These are phyloP conservation scores for Sarcophaga variegata DNA, from an alignment of 2,888 invertebrate species.

Conservation along the genomic window DNA sequence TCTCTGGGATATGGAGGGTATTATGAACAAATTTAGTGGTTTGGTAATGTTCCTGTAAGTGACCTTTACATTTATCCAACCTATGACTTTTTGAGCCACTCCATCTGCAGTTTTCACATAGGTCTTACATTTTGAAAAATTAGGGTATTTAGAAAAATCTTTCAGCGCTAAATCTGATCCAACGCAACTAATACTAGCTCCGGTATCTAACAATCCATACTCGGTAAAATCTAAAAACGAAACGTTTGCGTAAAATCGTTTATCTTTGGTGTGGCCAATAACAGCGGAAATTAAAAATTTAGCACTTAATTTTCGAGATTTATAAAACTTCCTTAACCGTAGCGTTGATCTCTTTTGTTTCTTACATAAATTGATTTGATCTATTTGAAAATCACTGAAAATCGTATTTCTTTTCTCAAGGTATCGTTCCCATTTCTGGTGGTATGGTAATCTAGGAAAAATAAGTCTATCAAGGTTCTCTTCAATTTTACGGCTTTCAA, in stretches of 20 bases:
- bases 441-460: neutral
- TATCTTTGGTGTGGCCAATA: neutral
- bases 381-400: neutral
- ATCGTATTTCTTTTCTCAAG: neutral
- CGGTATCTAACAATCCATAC: slow-evolving; percentile 21
- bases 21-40: slow-evolving; percentile 31
- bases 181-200: neutral
- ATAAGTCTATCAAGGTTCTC: no score
- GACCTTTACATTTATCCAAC: slow-evolving; percentile 16
- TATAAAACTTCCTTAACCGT: neutral
- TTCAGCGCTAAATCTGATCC: slow-evolving; percentile 4
- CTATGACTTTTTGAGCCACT: slow-evolving; percentile 3
- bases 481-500: no score
- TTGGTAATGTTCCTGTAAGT: slow-evolving; percentile 1
- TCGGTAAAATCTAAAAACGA: slow-evolving; percentile 20
- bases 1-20: slow-evolving; percentile 47
- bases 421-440: neutral
- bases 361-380: neutral
- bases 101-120: slow-evolving; percentile 34
- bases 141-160: slow-evolving; percentile 25
- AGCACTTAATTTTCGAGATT: neutral
- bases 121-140: slow-evolving; percentile 14
- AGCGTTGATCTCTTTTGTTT: slow-evolving; percentile 20
- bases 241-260: slow-evolving; percentile 24
- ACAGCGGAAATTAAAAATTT: slow-evolving; percentile 18